Conservation (phyloP, 1,140 invertebrate species). For the Drosophila athabasca region DNA sequence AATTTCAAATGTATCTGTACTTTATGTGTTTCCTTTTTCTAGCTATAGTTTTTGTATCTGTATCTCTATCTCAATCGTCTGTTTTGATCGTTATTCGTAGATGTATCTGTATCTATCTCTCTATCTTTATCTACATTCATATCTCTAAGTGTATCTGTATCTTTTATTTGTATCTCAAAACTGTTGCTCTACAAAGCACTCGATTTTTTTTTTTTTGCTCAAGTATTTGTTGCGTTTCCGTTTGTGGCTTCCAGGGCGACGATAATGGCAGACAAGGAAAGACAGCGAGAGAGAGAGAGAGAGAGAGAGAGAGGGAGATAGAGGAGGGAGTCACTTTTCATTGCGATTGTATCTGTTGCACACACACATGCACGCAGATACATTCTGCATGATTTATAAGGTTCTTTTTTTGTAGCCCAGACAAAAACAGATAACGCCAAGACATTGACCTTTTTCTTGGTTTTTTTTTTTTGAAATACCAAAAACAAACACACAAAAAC, state of each 20-base stretch:
- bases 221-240: slow-evolving; percentile 40
- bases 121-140: slow-evolving; percentile 24
- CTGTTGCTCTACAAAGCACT: slow-evolving; percentile 22
- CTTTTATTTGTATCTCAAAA: slow-evolving; percentile 28
- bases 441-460: slow-evolving; percentile 47
- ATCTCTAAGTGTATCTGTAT: slow-evolving; percentile 23
- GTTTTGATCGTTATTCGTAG: no score
- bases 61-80: no score
- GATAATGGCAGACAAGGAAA: slow-evolving; percentile 3
- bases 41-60: no score
- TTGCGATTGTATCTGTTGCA: slow-evolving; percentile 28
- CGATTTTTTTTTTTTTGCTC: slow-evolving; percentile 13
- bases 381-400: slow-evolving; percentile 16
- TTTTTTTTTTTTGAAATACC: neutral
- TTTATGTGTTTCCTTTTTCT: no score
- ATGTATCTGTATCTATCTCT: no score
- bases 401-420: slow-evolving; percentile 19
- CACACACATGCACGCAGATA: slow-evolving; percentile 10
- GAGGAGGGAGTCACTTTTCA: slow-evolving; percentile 3
- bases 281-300: neutral
- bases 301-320: neutral
- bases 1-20: no score
- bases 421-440: slow-evolving; percentile 28
- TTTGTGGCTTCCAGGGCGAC: slow-evolving; percentile 30
- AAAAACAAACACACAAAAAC: slow-evolving; percentile 21